Conservation (phyloP, 2,797 vertebrate genomes). For the Lithobates sylvaticus region DNA sequence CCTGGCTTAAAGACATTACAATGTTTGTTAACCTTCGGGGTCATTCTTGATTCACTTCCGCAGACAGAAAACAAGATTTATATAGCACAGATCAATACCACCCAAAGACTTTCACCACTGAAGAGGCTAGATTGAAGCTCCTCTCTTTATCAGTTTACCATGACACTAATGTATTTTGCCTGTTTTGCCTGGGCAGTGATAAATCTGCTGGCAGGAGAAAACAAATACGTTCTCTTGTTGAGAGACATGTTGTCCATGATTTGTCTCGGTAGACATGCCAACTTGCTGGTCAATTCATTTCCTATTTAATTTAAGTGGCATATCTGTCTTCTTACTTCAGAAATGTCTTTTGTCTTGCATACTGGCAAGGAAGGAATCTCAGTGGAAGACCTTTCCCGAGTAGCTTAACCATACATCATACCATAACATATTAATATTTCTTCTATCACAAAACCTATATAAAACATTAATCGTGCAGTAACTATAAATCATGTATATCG, state of each 20-base stretch:
- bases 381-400: conserved; percentile 80
- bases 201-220: conserved; percentile 92
- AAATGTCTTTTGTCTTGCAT: conserved; percentile 87
- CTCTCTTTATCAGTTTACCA: conserved; percentile 96
- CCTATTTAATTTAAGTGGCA: conserved; percentile 87
- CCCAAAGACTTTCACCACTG: conserved; percentile 90
- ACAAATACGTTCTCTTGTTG: conserved; percentile 86
- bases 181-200: conserved; percentile 95
- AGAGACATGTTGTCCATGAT: conserved; percentile 93
- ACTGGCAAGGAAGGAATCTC: conserved; percentile 75
- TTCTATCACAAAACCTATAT: conserved; percentile 16
- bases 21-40: conserved; percentile 98
- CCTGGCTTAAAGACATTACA: conserved; percentile 91
- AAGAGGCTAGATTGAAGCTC: conserved; percentile 86
- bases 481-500: conserved; percentile 34
- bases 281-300: conserved; percentile 91
- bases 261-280: conserved; percentile 91
- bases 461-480: conserved; percentile 21
- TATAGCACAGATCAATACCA: conserved; percentile 97
- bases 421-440: conserved; percentile 41
- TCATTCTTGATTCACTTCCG: conserved; percentile 95
- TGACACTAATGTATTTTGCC: conserved; percentile 98
- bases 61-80: conserved; percentile 98
- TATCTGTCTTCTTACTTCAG: conserved; percentile 91
- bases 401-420: conserved; percentile 63